Percentiles rank a stretch among this genome's conserved stretches.
Evolutionary conservation across 2,113 vertebrate species (phyloP).

Genomic region (Alligator sinensis): DNA sequence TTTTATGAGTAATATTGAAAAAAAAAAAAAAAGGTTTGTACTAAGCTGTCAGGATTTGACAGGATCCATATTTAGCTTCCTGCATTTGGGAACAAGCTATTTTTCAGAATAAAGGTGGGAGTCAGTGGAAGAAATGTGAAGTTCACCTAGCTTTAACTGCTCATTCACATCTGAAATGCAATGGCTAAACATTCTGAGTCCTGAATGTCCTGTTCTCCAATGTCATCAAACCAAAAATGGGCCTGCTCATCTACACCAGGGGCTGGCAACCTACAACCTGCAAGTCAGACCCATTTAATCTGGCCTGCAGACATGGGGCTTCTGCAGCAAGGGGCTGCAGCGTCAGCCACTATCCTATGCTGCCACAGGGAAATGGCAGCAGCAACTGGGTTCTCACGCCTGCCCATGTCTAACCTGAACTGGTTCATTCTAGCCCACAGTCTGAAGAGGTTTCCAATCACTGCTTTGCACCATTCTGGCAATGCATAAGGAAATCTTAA

Average conservation of each 20-base stretch:
- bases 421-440: no score
- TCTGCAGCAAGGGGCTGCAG: no score
- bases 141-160: not conserved
- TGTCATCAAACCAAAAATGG: not conserved
- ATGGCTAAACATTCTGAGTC: not conserved
- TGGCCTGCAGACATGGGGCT: no score
- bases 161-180: conserved; percentile 7
- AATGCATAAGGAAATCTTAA: not conserved
- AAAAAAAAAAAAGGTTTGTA: conserved; percentile 66
- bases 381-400: no score
- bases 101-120: conserved; percentile 48
- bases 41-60: conserved; percentile 76
- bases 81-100: conserved; percentile 62
- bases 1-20: conserved; percentile 65
- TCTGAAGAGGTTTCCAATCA: no score
- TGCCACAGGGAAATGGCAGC: no score
- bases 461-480: not conserved
- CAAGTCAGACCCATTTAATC: no score
- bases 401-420: no score
- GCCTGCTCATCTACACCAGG: not conserved
- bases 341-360: not conserved
- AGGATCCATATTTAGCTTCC: conserved; percentile 72
- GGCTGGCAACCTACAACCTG: not conserved
- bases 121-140: conserved; percentile 5
- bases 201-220: not conserved